Percentiles rank a stretch among this genome's conserved stretches.
phyloP scores from a whole-genome alignment of 2,888 invertebrate genomes.

The Caenorhabditis sp. region DNA sequence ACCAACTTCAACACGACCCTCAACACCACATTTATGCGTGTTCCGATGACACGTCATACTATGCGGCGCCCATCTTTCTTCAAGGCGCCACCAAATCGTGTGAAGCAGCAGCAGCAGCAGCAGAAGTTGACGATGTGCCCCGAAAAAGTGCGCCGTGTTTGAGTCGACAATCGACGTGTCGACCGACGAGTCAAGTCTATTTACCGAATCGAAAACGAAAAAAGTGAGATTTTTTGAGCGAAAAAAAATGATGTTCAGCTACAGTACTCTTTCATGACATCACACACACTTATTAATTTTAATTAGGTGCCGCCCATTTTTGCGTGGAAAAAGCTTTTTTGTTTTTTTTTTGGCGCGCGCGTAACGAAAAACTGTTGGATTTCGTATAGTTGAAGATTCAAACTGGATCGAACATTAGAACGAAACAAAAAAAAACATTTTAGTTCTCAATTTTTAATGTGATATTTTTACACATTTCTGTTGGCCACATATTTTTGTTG shows the following conservation, averaged over 20 bases:
- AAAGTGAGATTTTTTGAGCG: constrained; percentile 15
- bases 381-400: no score
- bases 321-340: no score
- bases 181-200: constrained; percentile 56
- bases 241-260: neutral
- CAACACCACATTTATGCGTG: constrained; percentile 29
- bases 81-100: constrained; percentile 9
- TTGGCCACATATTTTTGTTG: no score
- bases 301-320: no score
- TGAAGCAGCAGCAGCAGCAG: no score
- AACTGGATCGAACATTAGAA: no score
- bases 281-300: no score
- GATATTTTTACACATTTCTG: no score
- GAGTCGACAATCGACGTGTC: constrained; percentile 49
- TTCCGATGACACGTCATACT: constrained; percentile 43
- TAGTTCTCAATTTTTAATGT: no score
- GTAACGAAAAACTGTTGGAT: no score
- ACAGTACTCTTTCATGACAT: constrained; percentile 13
- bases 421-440: no score
- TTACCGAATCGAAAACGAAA: constrained; percentile 51
- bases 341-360: no score
- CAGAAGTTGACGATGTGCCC: constrained; percentile 25
- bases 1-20: neutral
- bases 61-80: constrained; percentile 36
- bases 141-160: constrained; percentile 39